Evolutionary conservation across 2,888 invertebrate genomes (phyloP), one percentile per base, ranked within the genome.

Genomic region (Tillus elongatus): DNA sequence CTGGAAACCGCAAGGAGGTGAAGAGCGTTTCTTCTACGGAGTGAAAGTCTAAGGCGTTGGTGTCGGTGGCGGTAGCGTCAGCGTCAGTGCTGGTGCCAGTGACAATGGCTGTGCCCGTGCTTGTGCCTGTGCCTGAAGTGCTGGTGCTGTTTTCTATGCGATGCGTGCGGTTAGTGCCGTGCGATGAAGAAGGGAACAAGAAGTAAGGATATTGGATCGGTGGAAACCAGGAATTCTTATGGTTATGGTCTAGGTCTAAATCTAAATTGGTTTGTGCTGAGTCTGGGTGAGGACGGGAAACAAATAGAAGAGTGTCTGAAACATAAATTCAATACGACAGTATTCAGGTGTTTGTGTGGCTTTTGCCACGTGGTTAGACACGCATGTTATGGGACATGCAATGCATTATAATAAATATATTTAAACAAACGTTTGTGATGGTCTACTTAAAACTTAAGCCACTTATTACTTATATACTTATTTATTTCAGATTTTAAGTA

Each of bases 221-320:
- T n/a, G 69, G 68, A 55, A 67, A 70, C 66, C 70, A 70, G 61
- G 69, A 65, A 58, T 70, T 71, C 65, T 71, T 67, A 68, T 72
- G 69, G 69, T 64, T n/a, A 6, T n/a, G 64, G 58, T 64, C 64
- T 66, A 55, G 70, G 65, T 63, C 70, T 60, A 68, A 67, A 60
- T 68, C 66, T 62, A 66, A 65, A 51, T 67, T 67, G 63, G 70
- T 66, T 56, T 70, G 68, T 66, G 70, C 71, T 64, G 70, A 73
- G 56, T 70, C 69, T 65, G 72, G 73, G 68, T 69, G 73, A 62
- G 70, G 62, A 61, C 64, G 62, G 60, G 69, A 66, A n/a, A n/a
- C n/a, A 62, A n/a, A n/a, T n/a, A 69, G 68, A 63, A 69, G 68
- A 63, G 66, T 63, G 67, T 73, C 72, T 73, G 73, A 71, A 73